These are phyloP conservation scores for Isurus oxyrinchus DNA, from an alignment of 2,113 vertebrate species.

Conservation along the genomic window DNA sequence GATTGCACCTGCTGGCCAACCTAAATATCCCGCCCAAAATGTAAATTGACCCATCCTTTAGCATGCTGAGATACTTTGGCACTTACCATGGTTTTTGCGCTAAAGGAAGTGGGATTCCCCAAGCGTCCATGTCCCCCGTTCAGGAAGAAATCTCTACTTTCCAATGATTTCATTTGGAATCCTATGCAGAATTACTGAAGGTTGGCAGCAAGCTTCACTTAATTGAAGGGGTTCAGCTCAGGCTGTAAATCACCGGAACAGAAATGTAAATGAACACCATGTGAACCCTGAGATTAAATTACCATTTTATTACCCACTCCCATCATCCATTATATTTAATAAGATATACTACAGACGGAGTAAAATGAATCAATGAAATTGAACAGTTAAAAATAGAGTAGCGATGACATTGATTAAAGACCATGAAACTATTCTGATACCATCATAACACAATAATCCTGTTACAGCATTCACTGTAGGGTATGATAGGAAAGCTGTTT, in stretches of 20 bases:
- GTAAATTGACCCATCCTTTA: too few species aligned
- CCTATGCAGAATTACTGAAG: neutral
- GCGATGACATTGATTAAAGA: neutral
- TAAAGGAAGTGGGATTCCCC: too few species aligned
- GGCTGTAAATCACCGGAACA: neutral
- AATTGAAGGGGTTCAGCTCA: neutral
- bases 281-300: neutral
- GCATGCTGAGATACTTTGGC: too few species aligned
- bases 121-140: neutral
- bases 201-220: neutral
- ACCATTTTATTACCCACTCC: neutral
- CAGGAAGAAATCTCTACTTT: neutral
- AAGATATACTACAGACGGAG: neutral
- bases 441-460: neutral
- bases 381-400: neutral
- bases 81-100: too few species aligned
- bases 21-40: too few species aligned
- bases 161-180: neutral
- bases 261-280: neutral
- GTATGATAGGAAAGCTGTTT: neutral
- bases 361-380: neutral
- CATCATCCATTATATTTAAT: neutral
- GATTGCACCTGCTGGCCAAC: too few species aligned
- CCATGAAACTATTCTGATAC: neutral
- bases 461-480: neutral